Percentiles rank a stretch among this genome's conserved stretches.
phyloP scores from a whole-genome alignment of 2,888 invertebrate species.

The Strigamia crassipes region DNA sequence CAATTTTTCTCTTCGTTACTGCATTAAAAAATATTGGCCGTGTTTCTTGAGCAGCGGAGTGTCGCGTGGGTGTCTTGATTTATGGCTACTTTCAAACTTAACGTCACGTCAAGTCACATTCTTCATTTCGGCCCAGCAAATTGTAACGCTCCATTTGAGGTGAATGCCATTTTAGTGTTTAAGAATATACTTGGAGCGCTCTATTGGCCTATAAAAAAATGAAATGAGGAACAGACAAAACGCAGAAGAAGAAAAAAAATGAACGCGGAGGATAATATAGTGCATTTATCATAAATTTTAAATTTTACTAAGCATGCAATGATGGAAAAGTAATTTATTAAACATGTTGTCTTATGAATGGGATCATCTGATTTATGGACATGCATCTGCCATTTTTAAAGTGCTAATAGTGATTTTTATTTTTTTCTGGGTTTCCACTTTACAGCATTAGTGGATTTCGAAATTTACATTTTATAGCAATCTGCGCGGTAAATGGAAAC shows the following conservation, averaged over 20 bases:
- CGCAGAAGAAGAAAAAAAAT: neutral
- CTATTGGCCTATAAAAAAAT: conserved; percentile 23
- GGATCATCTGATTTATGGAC: conserved; percentile 12
- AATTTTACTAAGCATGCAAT: conserved; percentile 15
- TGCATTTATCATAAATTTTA: conserved; percentile 33
- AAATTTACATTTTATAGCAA: neutral
- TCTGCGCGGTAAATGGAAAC: neutral
- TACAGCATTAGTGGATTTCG: neutral
- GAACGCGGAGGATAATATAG: conserved; percentile 7
- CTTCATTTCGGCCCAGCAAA: conserved; percentile 30
- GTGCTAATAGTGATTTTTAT: neutral
- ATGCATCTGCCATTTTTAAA: conserved; percentile 9
- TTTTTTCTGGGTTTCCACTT: neutral
- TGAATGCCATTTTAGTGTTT: conserved; percentile 35
- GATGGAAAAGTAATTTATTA: conserved; percentile 29
- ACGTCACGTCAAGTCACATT: conserved; percentile 34
- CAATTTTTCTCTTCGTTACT: conserved; percentile 10
- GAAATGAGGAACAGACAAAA: neutral
- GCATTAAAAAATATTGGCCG: conserved; percentile 25
- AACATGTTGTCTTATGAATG: conserved; percentile 12
- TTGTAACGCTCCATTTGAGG: conserved; percentile 34
- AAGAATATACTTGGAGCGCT: conserved; percentile 27
- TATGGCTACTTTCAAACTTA: conserved; percentile 27
- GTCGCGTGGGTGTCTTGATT: conserved; percentile 33
- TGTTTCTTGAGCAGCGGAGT: conserved; percentile 15